These are phyloP conservation scores for Drosophila aldrichi DNA, from an alignment of 2,888 invertebrate species.

Conservation along the genomic window DNA sequence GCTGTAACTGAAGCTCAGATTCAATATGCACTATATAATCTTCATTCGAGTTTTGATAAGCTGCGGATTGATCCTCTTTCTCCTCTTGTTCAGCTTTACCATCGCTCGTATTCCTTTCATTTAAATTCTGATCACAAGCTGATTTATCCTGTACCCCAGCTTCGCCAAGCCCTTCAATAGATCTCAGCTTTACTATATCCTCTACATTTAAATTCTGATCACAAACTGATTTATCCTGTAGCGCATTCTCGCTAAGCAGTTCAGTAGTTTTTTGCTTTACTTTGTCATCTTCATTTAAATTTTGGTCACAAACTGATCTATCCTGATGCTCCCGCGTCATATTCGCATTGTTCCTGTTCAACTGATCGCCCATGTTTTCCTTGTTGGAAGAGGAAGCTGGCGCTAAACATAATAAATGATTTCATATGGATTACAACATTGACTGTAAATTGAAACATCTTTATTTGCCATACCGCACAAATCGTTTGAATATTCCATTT, in stretches of 20 bases:
- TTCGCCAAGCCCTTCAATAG: background rate
- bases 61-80: background rate
- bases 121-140: background rate
- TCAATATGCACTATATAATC: conserved; percentile 4
- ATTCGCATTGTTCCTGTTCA: conserved; percentile 36
- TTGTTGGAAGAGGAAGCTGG: conserved; percentile 26
- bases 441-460: conserved; percentile 9
- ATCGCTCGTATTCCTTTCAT: background rate
- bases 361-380: conserved; percentile 21
- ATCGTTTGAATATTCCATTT: background rate
- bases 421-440: conserved; percentile 4
- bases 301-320: background rate
- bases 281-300: background rate
- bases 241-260: background rate
- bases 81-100: background rate
- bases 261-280: background rate
- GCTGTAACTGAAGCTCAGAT: background rate
- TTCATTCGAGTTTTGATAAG: background rate
- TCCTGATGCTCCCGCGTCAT: conserved; percentile 1
- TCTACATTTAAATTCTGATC: background rate
- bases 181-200: background rate
- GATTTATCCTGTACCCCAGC: background rate
- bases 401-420: conserved; percentile 36
- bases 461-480: background rate
- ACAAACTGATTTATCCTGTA: background rate